Evolutionary conservation across 2,888 invertebrate species (phyloP), one percentile per base, ranked within the genome.

Genomic region (Antheraea yamamai): DNA sequence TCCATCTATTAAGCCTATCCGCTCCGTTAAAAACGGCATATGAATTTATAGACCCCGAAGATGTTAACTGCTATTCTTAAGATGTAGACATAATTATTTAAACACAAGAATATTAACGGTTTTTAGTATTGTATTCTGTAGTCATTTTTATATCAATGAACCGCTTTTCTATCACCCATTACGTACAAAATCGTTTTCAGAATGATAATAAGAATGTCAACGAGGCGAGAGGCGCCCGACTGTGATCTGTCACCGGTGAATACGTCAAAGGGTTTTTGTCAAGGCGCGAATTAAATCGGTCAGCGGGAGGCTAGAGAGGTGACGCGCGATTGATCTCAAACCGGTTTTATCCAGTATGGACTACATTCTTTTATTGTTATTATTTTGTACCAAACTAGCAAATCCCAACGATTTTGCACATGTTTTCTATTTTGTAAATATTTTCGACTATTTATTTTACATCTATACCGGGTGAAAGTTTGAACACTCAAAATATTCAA

Each of bases 261-360:
- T 86, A 84, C 87, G 89, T 92, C 93, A 95, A 95, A 95, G 94
- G 94, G 94, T 92, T 93, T 89, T 87, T 89, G 89, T 90, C 87
- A 88, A 88, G 87, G 92, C 89, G 88, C 86, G 92, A 93, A 94
- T 94, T 94, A 92, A 94, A 92, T 84, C 91, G 80, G 82, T 85
- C 94, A 93, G 94, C 94, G 92, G 94, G 94, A 87, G 93, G 89
- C 84, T 84, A 84, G 82, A 82, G 84, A 85, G 81, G 82, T 80
- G 81, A 81, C 84, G 64, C 14, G 64, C 64, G 83, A 88, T 90
- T 91, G 90, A 92, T 90, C 88, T 83, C 76, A 79, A 87, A 88
- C 90, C 85, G 86, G 90, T 89, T 89, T 78, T 75, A 74, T 76
- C 73, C 58, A 68, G 30, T 52, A 68, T 73, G 23, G 47, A 20